Evolutionary conservation across 2,797 vertebrate species (phyloP), one percentile per base, ranked within the genome.

Genomic region (Falco novaeseelandiae): DNA sequence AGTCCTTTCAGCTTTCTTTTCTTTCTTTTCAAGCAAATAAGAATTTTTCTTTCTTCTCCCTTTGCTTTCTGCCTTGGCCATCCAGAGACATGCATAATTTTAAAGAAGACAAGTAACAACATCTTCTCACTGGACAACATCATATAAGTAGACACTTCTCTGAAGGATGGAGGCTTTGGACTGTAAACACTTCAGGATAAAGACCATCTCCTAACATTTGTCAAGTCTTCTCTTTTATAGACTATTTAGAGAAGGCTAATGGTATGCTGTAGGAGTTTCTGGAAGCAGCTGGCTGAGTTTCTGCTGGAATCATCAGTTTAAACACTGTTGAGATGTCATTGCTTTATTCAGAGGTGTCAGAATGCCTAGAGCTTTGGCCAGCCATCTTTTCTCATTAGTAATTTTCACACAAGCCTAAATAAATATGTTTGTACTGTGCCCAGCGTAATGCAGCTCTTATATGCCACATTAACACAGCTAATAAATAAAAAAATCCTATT

Each of bases 271-370:
- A 85, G 61, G 78, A 93, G 83, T 91, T 93, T 97, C 93, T 95
- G 78, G 95, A 94, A 96, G 93, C 92, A 95, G 84, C 87, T 94
- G 94, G 90, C 92, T 82, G 84, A 72, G 69, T 93, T 97, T 94
- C 92, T 96, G 86, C 87, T 94, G 93, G 74, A 97, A 89, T 91
- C 95, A 93, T 94, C 89, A 85, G 89, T 97, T 97, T 77, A 93
- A 96, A 90, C 74, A 74, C 34, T 89, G 59, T 85, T 89, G 89
- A 67, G 89, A 91, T 94, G 86, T 94, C 95, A 90, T 67, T 92
- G 92, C 91, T 96, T 92, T 91, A 79, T 87, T 96, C 93, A 69
- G 87, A 93, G 57, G 89, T 96, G 95, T 91, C 90, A 92, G 92
- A 93, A 95, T 0, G 87, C 83, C 58, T 86, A 81, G 49, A 95